Evolutionary conservation across 2,888 invertebrate genomes (phyloP).

Genomic region (Drosophila bunnanda): DNA sequence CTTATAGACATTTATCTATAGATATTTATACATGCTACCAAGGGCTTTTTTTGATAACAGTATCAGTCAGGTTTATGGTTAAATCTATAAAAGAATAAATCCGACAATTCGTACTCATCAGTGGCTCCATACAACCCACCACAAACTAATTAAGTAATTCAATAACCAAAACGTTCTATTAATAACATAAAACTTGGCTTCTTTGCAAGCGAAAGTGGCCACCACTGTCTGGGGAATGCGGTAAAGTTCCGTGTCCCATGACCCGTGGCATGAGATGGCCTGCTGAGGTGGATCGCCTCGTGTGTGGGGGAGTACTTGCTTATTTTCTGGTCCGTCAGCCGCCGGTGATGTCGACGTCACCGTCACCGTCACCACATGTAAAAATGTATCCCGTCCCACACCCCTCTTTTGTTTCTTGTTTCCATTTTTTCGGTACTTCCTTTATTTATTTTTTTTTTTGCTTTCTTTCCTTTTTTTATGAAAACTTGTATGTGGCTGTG

Average conservation of each 20-base stretch:
- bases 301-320: slow-evolving; percentile 50
- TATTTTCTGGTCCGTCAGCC: slow-evolving; percentile 80
- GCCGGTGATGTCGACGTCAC: slow-evolving; percentile 73
- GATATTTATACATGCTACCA: too few species aligned
- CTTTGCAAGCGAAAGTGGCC: neutral
- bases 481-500: slow-evolving; percentile 54
- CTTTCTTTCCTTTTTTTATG: neutral
- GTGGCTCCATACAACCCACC: neutral
- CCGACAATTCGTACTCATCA: neutral
- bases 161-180: too few species aligned
- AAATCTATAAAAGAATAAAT: too few species aligned
- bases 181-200: neutral
- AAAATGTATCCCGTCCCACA: slow-evolving; percentile 55
- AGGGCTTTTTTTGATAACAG: too few species aligned
- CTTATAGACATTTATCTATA: too few species aligned
- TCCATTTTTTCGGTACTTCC: slow-evolving; percentile 17
- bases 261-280: slow-evolving; percentile 9
- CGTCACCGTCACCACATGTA: slow-evolving; percentile 75
- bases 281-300: slow-evolving; percentile 1
- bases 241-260: neutral
- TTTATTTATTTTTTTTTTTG: slow-evolving; percentile 16
- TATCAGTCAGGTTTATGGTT: too few species aligned
- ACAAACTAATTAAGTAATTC: neutral
- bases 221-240: slow-evolving; percentile 9
- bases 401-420: slow-evolving; percentile 30